These are phyloP conservation scores for Porites cylindrica DNA, from an alignment of 92 coral and sea anemone species.

Conservation along the genomic window DNA sequence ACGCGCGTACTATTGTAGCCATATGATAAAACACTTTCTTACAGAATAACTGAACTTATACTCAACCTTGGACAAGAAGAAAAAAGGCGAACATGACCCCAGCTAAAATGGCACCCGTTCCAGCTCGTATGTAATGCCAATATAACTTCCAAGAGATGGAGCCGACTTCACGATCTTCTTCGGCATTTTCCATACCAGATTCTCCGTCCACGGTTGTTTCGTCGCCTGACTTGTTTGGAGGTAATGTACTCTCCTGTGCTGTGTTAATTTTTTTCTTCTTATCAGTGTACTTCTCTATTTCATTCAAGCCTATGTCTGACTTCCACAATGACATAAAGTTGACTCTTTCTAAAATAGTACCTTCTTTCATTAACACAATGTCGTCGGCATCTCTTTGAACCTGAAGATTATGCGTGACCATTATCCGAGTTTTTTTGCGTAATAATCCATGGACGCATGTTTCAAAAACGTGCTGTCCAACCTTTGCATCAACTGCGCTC, in stretches of 20 bases:
- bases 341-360: slow-evolving; percentile 58
- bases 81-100: slow-evolving; percentile 40
- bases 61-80: slow-evolving; percentile 70
- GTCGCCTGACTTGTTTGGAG: background rate
- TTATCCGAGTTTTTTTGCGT: background rate
- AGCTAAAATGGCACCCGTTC: slow-evolving; percentile 46
- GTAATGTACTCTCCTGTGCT: background rate
- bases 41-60: background rate
- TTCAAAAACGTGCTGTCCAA: background rate
- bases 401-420: slow-evolving; percentile 7
- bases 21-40: background rate
- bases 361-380: slow-evolving; percentile 62
- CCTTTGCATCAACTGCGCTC: slow-evolving; percentile 8
- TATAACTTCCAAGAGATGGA: slow-evolving; percentile 60
- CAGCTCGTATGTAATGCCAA: slow-evolving; percentile 77
- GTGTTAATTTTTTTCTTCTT: background rate
- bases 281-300: slow-evolving; percentile 39
- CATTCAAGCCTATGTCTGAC: slow-evolving; percentile 59
- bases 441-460: background rate
- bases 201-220: background rate
- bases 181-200: slow-evolving; percentile 54
- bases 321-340: slow-evolving; percentile 50
- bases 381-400: background rate
- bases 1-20: background rate
- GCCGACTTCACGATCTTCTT: slow-evolving; percentile 74